These are phyloP conservation scores for Monopterus albus DNA, from an alignment of 2,113 vertebrate genomes.

Conservation along the genomic window DNA sequence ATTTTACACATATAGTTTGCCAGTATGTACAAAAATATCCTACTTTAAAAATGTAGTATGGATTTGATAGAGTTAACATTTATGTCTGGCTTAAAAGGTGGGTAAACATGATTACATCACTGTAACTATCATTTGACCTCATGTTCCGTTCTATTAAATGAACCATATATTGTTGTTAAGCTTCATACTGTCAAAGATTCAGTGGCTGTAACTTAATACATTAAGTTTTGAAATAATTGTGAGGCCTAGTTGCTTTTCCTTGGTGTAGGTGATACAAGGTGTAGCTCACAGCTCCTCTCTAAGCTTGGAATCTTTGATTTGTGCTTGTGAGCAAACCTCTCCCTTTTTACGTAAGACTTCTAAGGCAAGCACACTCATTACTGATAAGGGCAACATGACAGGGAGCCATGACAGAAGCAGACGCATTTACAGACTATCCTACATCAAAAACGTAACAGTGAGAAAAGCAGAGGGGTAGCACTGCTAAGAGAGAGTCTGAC, in stretches of 20 bases:
- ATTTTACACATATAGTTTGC: no score
- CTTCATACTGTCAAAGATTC: no score
- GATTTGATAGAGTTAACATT: no score
- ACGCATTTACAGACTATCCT: conserved; percentile 48
- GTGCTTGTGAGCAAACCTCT: conserved; percentile 55
- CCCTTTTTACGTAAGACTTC: conserved; percentile 61
- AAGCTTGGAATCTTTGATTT: conserved; percentile 34
- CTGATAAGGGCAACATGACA: conserved; percentile 63
- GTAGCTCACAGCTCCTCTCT: conserved; percentile 3
- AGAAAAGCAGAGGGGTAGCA: conserved; percentile 28
- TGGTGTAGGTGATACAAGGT: background rate
- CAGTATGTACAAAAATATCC: no score
- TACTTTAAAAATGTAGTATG: no score
- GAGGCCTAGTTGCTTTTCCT: background rate
- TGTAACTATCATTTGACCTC: background rate
- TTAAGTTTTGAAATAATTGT: no score
- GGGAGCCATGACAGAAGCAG: conserved; percentile 43
- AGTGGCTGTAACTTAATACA: background rate
- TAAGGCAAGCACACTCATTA: conserved; percentile 46
- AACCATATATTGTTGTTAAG: background rate
- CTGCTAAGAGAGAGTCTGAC: conserved; percentile 20
- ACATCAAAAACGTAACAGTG: conserved; percentile 45
- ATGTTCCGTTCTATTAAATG: background rate
- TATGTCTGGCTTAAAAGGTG: no score
- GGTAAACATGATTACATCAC: background rate